Conservation (phyloP, 2,113 vertebrate genomes). For the Scomber scombrus region DNA sequence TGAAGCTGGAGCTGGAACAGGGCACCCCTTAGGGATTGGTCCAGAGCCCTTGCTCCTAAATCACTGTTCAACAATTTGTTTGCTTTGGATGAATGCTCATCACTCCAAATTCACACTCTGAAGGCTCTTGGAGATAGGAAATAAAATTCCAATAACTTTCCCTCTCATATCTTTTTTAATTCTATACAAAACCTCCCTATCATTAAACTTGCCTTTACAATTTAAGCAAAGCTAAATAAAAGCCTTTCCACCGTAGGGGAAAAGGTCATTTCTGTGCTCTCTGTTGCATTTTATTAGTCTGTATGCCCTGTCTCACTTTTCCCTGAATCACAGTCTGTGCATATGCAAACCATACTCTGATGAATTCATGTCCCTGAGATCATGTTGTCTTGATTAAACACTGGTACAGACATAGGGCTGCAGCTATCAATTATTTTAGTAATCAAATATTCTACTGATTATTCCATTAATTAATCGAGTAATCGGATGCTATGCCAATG, state of each 20-base stretch:
- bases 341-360: conserved; percentile 22
- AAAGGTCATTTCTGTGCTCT: conserved; percentile 26
- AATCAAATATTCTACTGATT: too few species aligned
- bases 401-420: neutral
- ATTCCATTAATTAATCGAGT: too few species aligned
- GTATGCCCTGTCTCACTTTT: neutral
- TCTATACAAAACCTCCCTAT: conserved; percentile 17
- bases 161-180: conserved; percentile 25
- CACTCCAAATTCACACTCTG: conserved; percentile 51
- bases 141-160: conserved; percentile 26
- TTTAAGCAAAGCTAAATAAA: conserved; percentile 16
- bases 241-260: neutral
- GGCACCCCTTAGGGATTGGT: conserved; percentile 50
- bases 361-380: conserved; percentile 21
- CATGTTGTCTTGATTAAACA: conserved; percentile 29
- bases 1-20: conserved; percentile 52
- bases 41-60: conserved; percentile 53
- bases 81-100: conserved; percentile 68
- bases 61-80: conserved; percentile 60
- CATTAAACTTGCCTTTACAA: neutral
- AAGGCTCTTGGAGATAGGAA: conserved; percentile 32
- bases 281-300: conserved; percentile 8
- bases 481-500: too few species aligned
- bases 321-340: conserved; percentile 28
- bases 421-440: too few species aligned